These are phyloP conservation scores for Nematolebias whitei DNA, from an alignment of 2,113 vertebrate species.

Conservation along the genomic window DNA sequence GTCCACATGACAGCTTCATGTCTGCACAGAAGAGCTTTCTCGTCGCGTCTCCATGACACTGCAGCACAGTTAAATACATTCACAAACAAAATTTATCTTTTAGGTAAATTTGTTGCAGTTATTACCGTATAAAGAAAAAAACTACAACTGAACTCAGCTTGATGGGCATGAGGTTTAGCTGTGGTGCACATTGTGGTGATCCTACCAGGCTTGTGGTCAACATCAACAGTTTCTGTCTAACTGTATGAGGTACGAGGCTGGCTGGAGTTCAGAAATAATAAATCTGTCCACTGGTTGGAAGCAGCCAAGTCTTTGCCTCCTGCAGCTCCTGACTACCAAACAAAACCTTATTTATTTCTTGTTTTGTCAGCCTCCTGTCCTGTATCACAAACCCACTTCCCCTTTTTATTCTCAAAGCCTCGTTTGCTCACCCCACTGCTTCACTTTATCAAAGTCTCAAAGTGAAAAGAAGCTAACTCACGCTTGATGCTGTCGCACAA, in stretches of 20 bases:
- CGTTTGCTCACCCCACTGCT: conserved; percentile 11
- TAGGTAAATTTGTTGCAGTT: neutral
- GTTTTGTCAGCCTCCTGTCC: conserved; percentile 11
- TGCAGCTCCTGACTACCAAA: conserved; percentile 9
- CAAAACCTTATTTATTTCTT: conserved; percentile 2
- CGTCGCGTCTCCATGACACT: conserved; percentile 70
- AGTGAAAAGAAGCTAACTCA: conserved; percentile 73
- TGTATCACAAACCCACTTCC: conserved; percentile 45
- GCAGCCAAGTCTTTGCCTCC: conserved; percentile 4
- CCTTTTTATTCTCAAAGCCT: conserved; percentile 17
- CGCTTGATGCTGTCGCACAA: conserved; percentile 91
- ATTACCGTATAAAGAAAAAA: conserved; percentile 8
- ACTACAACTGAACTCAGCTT: conserved; percentile 7
- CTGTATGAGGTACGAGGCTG: conserved; percentile 31
- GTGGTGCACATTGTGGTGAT: neutral
- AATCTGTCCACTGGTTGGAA: conserved; percentile 36
- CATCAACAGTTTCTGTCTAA: conserved; percentile 36
- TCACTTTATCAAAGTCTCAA: conserved; percentile 32
- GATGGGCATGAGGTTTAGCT: conserved; percentile 1
- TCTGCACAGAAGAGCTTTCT: conserved; percentile 71
- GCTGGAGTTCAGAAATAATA: conserved; percentile 38
- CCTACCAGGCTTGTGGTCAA: conserved; percentile 44
- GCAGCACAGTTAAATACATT: conserved; percentile 35
- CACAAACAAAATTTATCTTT: conserved; percentile 3
- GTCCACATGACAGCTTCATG: conserved; percentile 37